Evolutionary conservation across 2,888 invertebrate genomes (phyloP).

Genomic region (Helobdella robusta): DNA sequence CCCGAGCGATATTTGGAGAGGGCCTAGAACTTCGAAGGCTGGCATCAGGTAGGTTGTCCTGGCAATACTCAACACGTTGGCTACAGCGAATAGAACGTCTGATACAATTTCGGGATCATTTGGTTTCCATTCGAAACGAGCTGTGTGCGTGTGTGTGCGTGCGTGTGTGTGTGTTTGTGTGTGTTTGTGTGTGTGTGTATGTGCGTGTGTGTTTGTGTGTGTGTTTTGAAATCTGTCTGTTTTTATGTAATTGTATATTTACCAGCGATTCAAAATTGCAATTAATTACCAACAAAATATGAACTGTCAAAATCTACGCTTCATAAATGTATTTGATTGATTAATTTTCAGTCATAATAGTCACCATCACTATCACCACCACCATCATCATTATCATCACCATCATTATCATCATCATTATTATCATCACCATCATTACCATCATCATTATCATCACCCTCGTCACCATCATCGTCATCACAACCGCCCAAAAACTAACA

Average conservation of each 20-base stretch:
- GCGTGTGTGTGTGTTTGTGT: too few relatives aligned
- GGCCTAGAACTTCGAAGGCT: conserved; percentile 49
- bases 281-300: background rate
- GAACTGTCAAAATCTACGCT: background rate
- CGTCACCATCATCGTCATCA: too few relatives aligned
- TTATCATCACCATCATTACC: too few relatives aligned
- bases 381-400: too few relatives aligned
- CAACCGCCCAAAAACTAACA: too few relatives aligned
- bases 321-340: too few relatives aligned
- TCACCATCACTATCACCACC: too few relatives aligned
- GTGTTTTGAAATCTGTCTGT: background rate
- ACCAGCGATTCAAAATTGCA: background rate
- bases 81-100: conserved; percentile 49
- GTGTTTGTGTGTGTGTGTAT: too few relatives aligned
- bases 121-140: conserved; percentile 47
- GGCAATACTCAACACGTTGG: conserved; percentile 49
- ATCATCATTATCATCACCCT: too few relatives aligned
- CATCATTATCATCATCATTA: too few relatives aligned
- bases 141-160: conserved; percentile 35
- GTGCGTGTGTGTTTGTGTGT: too few relatives aligned
- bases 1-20: conserved; percentile 48
- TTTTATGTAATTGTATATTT: background rate
- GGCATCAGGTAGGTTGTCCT: conserved; percentile 50
- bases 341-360: too few relatives aligned
- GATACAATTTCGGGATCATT: conserved; percentile 50